These are phyloP conservation scores for Apodemia hepburni DNA, from an alignment of 2,888 invertebrate species.

Conservation along the genomic window DNA sequence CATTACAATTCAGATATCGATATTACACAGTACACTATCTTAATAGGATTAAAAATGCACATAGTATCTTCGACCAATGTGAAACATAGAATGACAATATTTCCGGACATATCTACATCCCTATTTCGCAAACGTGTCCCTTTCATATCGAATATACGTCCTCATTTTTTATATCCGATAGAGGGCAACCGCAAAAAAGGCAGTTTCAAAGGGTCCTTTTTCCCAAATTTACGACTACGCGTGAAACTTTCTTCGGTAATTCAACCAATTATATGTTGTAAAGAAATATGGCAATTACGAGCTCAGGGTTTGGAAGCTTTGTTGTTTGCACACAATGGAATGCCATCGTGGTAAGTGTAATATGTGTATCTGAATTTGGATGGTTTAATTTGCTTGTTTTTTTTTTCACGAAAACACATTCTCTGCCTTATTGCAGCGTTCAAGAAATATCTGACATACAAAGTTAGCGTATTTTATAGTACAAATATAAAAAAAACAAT, in stretches of 20 bases:
- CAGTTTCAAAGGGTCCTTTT: slow-evolving; percentile 52
- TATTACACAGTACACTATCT: too few relatives aligned
- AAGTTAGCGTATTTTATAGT: too few relatives aligned
- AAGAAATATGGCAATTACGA: slow-evolving; percentile 34
- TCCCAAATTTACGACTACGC: slow-evolving; percentile 36
- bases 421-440: background rate
- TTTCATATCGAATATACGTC: slow-evolving; percentile 25
- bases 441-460: too few relatives aligned
- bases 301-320: slow-evolving; percentile 22
- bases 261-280: slow-evolving; percentile 34
- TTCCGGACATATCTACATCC: background rate
- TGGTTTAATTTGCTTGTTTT: background rate
- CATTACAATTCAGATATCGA: too few relatives aligned
- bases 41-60: background rate
- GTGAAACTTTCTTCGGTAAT: slow-evolving; percentile 28
- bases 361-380: slow-evolving; percentile 4
- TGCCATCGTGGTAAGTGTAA: background rate
- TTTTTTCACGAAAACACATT: background rate
- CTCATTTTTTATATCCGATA: slow-evolving; percentile 38
- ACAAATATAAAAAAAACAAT: too few relatives aligned
- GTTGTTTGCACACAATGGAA: slow-evolving; percentile 27
- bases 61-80: background rate
- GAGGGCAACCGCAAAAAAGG: slow-evolving; percentile 49
- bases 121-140: slow-evolving; percentile 21
- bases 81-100: background rate